Base-by-base conservation (phyloP, 2,797 vertebrate species). In the Lagodon rhomboides region DNA sequence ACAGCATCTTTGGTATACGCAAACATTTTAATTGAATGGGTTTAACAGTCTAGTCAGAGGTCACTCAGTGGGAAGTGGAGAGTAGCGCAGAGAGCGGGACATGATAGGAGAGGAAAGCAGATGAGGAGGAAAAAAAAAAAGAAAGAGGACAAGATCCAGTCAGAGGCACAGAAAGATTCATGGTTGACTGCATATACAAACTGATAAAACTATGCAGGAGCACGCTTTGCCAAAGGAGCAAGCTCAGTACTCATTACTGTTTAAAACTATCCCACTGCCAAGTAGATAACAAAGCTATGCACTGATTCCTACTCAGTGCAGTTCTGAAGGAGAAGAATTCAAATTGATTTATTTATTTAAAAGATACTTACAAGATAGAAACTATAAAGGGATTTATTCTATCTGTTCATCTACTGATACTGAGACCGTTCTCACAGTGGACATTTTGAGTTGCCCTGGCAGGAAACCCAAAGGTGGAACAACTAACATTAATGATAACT, bases 41-140 rank as follows among this genome's bases (percentile, higher is more conserved):
- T 55, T 74, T 51, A 56, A 74, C 85, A 85, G 73, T 62, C 61
- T 13, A 16, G 43, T 71, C 50, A 73, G 74, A 60, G 75, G 74
- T 84, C 77, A 67, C 55, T 38, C 41, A 20, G 70, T 55, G 53
- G 77, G 69, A 77, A 73, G 43, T 22, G 49, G 58, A 63, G 60
- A 73, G n/a, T 30, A 79, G 68, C 10, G 46, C 1, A 41, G 23
- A 62, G 60, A 75, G n/a, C 30, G 38, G 76, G 60, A 80, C 27
- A 13, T 60, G 59, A 68, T 0, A 49, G 27, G 20, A 68, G 43
- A 74, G 53, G 68, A 80, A 85, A 63, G 67, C 22, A 75, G 74
- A 78, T 0, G 56, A 68, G 18, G 46, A 63, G 47, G 54, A 67
- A 58, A 58, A 73, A 34, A 20, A 60, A 15, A 38, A 3, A 62